phyloP scores from a whole-genome alignment of 2,888 invertebrate genomes.

The Tinea trinotella region DNA sequence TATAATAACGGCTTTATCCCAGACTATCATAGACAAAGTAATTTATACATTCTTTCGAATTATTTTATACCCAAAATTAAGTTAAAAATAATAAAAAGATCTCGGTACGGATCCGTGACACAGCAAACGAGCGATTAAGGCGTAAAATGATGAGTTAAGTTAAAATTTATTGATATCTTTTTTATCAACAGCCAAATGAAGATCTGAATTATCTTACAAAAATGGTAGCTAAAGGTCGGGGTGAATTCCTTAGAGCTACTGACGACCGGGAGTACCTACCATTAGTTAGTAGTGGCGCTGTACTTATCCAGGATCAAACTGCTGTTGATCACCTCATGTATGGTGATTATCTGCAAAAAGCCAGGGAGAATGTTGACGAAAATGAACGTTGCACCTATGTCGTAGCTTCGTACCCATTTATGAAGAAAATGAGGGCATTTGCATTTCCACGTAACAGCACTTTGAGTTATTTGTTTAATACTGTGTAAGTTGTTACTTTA shows the following conservation, averaged over 20 bases:
- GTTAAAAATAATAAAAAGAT: too few relatives aligned
- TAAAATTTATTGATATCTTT: too few relatives aligned
- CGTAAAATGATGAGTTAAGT: too few relatives aligned
- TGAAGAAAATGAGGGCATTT: constrained; percentile 78
- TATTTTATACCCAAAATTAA: too few relatives aligned
- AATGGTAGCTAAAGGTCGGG: constrained; percentile 54
- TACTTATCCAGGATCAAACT: constrained; percentile 76
- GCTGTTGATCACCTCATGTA: constrained; percentile 80
- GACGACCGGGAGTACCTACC: constrained; percentile 40
- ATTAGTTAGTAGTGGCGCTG: constrained; percentile 44
- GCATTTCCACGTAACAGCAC: constrained; percentile 77
- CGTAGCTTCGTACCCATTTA: constrained; percentile 77
- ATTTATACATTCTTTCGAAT: too few relatives aligned
- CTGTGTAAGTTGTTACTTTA: constrained; percentile 73
- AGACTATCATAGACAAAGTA: too few relatives aligned
- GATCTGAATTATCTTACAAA: constrained; percentile 49
- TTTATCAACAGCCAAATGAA: constrained; percentile 49
- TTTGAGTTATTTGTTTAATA: constrained; percentile 75
- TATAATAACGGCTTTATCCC: too few relatives aligned
- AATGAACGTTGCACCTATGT: constrained; percentile 82
- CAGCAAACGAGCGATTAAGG: too few relatives aligned
- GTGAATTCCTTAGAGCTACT: constrained; percentile 43
- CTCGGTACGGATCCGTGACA: too few relatives aligned
- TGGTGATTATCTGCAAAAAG: constrained; percentile 77
- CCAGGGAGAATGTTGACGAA: constrained; percentile 69